These are phyloP conservation scores for Chaenogobius annularis DNA, from an alignment of 2,113 vertebrate genomes.

Conservation along the genomic window DNA sequence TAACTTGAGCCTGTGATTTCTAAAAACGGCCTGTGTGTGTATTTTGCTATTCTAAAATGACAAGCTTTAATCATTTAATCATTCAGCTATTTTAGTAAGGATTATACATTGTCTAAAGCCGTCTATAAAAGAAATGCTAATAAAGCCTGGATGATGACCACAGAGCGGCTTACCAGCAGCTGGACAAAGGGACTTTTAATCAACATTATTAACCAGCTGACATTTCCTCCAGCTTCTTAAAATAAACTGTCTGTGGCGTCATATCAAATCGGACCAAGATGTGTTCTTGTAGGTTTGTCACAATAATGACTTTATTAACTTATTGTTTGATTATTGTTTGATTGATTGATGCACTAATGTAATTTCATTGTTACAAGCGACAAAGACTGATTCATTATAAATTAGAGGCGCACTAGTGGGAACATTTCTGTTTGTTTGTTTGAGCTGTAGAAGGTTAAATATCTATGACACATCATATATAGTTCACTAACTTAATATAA, in stretches of 20 bases:
- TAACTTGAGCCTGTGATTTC: neutral
- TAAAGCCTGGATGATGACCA: slow-evolving; percentile 27
- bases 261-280: neutral
- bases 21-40: neutral
- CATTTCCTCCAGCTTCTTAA: slow-evolving; percentile 39
- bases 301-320: neutral
- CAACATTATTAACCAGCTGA: slow-evolving; percentile 40
- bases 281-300: neutral
- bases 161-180: slow-evolving; percentile 39
- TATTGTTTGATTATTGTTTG: neutral
- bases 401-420: neutral
- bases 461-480: no score
- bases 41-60: neutral
- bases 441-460: no score
- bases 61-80: neutral
- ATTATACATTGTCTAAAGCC: neutral
- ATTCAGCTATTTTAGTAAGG: slow-evolving; percentile 6
- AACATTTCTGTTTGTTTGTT: neutral
- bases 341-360: neutral
- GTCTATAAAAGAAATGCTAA: slow-evolving; percentile 34
- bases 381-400: neutral
- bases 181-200: slow-evolving; percentile 38
- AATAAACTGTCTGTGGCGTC: slow-evolving; percentile 4
- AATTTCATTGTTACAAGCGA: no score
- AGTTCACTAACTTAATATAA: no score